phyloP scores from a whole-genome alignment of 2,888 invertebrate species.

The Agrilus biguttatus region DNA sequence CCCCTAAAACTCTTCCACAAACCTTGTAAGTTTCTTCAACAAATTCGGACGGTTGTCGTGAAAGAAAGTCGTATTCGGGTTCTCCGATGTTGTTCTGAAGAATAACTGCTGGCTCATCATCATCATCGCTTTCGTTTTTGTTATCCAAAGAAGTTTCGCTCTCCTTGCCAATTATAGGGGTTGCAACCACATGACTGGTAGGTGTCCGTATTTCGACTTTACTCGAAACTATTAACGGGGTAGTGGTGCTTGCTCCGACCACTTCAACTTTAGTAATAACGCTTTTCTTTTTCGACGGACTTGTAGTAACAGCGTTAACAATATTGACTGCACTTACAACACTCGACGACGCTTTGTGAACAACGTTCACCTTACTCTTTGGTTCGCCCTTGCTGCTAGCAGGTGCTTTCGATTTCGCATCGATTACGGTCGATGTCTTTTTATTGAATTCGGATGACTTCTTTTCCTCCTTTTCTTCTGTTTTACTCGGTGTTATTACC shows the following conservation, averaged over 20 bases:
- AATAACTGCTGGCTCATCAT: conserved; percentile 45
- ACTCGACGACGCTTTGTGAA: conserved; percentile 18
- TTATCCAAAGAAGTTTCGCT: conserved; percentile 13
- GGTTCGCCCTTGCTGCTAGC: conserved; percentile 35
- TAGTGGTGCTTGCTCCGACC: conserved; percentile 28
- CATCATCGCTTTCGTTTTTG: conserved; percentile 15
- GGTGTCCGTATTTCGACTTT: conserved; percentile 23
- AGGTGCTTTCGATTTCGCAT: conserved; percentile 17
- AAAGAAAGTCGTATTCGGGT: conserved; percentile 73
- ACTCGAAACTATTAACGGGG: conserved; percentile 19
- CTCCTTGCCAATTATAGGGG: conserved; percentile 17
- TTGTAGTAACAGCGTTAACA: conserved; percentile 23
- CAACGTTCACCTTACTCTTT: conserved; percentile 27
- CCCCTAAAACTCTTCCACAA: too few species aligned
- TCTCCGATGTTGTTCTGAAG: conserved; percentile 60
- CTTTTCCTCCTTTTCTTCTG: conserved; percentile 28
- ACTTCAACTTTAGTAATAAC: conserved; percentile 19
- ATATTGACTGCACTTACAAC: conserved; percentile 28
- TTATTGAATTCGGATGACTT: conserved; percentile 32
- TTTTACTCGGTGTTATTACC: conserved; percentile 33
- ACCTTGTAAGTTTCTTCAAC: conserved; percentile 69
- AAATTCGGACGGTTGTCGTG: conserved; percentile 70
- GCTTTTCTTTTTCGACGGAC: conserved; percentile 4
- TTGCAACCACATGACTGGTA: conserved; percentile 13
- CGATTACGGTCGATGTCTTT: conserved; percentile 23